These are phyloP conservation scores for Pegoplata infirma DNA, from an alignment of 2,888 invertebrate species.

Conservation along the genomic window DNA sequence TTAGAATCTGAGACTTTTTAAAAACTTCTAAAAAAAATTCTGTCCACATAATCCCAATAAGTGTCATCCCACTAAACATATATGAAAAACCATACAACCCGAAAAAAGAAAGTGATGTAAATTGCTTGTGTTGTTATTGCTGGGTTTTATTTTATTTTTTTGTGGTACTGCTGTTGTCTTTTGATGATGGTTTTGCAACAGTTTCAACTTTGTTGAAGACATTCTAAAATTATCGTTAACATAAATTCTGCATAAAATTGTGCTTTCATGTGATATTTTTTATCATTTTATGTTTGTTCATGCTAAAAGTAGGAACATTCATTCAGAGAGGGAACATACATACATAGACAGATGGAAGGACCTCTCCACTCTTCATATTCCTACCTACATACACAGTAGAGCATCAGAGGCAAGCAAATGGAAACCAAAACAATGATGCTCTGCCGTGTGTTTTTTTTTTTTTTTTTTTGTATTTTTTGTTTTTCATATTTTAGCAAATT, in stretches of 20 bases:
- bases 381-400: no score
- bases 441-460: background rate
- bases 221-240: constrained; percentile 32
- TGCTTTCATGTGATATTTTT: constrained; percentile 49
- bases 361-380: no score
- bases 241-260: constrained; percentile 46
- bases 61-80: no score
- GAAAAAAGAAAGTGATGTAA: constrained; percentile 15
- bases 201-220: constrained; percentile 28
- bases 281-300: constrained; percentile 31
- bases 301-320: constrained; percentile 11
- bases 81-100: no score
- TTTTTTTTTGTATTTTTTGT: background rate
- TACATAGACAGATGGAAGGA: no score
- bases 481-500: background rate
- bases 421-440: background rate
- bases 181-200: constrained; percentile 28
- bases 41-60: no score
- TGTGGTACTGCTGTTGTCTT: constrained; percentile 1
- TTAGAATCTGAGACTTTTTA: no score
- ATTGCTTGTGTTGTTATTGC: constrained; percentile 23
- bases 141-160: no score
- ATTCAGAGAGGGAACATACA: background rate
- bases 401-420: background rate
- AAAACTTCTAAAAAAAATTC: no score